These are phyloP conservation scores for Clarias fuscus DNA, from an alignment of 2,797 vertebrate species.

Conservation along the genomic window DNA sequence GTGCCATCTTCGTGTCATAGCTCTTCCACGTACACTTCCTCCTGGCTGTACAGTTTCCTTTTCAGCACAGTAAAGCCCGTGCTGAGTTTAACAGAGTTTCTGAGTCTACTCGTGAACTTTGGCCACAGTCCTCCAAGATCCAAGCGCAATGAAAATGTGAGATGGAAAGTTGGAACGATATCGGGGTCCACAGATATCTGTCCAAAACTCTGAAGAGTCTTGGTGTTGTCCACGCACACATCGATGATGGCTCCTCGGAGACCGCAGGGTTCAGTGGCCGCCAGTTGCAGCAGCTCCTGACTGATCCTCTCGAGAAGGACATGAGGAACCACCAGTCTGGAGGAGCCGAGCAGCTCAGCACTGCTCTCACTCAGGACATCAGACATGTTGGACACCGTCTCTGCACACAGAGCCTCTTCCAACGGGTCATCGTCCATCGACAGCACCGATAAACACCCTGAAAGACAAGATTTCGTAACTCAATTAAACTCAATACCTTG, in stretches of 20 bases:
- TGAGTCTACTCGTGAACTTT: slow-evolving; percentile 36
- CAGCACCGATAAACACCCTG: slow-evolving; percentile 17
- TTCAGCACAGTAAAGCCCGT: slow-evolving; percentile 88
- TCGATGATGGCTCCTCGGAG: slow-evolving; percentile 89
- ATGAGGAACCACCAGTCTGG: slow-evolving; percentile 80
- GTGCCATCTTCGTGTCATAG: slow-evolving; percentile 70
- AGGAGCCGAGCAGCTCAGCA: slow-evolving; percentile 74
- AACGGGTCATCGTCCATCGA: slow-evolving; percentile 69
- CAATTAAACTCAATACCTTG: neutral
- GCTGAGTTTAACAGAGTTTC: slow-evolving; percentile 75
- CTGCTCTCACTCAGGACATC: slow-evolving; percentile 77
- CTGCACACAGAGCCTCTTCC: slow-evolving; percentile 84
- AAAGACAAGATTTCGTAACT: neutral
- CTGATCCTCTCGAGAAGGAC: slow-evolving; percentile 80
- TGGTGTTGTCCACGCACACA: slow-evolving; percentile 85
- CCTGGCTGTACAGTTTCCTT: slow-evolving; percentile 91
- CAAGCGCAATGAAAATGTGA: slow-evolving; percentile 85
- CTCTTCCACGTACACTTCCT: slow-evolving; percentile 88
- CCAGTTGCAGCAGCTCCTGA: slow-evolving; percentile 85
- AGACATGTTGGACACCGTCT: slow-evolving; percentile 76
- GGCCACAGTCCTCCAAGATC: slow-evolving; percentile 89
- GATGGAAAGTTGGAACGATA: slow-evolving; percentile 90
- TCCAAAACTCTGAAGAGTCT: slow-evolving; percentile 77
- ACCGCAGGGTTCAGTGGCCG: slow-evolving; percentile 88
- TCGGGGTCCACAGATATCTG: slow-evolving; percentile 84